phyloP scores from a whole-genome alignment of 37 sponge, comb jelly and placozoan species.

The Mnemiopsis leidyi region DNA sequence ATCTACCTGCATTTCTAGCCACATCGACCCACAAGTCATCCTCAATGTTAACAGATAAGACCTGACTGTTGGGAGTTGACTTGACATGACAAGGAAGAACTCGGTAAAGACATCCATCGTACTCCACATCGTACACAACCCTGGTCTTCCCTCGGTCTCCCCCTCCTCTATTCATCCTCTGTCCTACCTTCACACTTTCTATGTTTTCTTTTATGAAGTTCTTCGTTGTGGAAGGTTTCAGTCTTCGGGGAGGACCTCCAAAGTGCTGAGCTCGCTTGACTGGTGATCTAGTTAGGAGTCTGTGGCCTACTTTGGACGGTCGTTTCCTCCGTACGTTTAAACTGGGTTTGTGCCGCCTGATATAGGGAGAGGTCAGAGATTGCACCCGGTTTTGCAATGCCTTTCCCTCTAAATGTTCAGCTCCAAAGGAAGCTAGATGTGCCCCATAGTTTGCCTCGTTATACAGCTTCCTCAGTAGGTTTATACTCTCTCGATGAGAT shows the following conservation, averaged over 20 bases:
- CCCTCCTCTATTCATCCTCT: background rate
- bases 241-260: background rate
- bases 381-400: background rate
- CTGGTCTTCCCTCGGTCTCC: background rate
- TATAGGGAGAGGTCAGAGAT: background rate
- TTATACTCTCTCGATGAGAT: background rate
- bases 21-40: conserved; percentile 6
- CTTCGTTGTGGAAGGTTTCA: background rate
- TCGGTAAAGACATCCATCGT: background rate
- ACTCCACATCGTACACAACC: conserved; percentile 21
- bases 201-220: conserved; percentile 26
- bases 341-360: background rate
- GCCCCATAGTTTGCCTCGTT: background rate
- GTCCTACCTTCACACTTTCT: background rate
- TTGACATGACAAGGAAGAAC: conserved; percentile 6
- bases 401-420: background rate
- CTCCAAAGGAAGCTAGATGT: background rate
- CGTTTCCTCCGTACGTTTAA: background rate
- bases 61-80: background rate
- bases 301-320: background rate
- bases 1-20: background rate
- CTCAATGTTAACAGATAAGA: background rate
- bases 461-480: background rate
- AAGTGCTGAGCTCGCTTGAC: background rate
- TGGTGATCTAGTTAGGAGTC: background rate